A percentile compares a stretch with the other conserved stretches of the same genome.
phyloP scores from a whole-genome alignment of 2,113 vertebrate genomes.

The Corythornis madagascariensis region DNA sequence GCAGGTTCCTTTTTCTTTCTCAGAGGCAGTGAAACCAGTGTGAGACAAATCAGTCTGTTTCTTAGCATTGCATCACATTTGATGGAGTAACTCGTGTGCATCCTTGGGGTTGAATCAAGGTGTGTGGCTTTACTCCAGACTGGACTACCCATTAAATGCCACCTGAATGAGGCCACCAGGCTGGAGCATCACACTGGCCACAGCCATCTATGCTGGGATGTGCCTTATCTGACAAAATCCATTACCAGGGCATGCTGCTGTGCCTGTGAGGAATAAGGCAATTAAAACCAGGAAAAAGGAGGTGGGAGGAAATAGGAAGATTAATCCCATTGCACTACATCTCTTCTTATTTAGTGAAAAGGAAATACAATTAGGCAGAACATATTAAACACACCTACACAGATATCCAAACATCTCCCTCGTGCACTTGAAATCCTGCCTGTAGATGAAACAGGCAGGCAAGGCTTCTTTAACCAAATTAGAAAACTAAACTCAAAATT shows the following conservation, averaged over 20 bases:
- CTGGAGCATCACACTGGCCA: not conserved
- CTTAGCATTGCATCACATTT: not conserved
- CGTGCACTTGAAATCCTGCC: not conserved
- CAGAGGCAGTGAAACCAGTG: not conserved
- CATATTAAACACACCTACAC: constrained; percentile 79
- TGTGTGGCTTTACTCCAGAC: not conserved
- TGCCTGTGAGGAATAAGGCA: constrained; percentile 8
- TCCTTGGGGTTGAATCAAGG: not conserved
- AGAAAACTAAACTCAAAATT: constrained; percentile 68
- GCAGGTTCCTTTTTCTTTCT: not conserved
- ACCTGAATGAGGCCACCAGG: not conserved
- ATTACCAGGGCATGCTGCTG: not conserved
- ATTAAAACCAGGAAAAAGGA: constrained; percentile 68
- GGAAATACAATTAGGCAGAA: constrained; percentile 73
- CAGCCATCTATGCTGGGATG: not conserved
- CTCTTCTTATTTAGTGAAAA: constrained; percentile 70
- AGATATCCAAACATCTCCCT: constrained; percentile 55
- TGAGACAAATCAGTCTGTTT: not conserved
- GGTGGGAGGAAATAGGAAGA: not conserved
- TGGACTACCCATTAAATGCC: not conserved
- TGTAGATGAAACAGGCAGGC: constrained; percentile 7
- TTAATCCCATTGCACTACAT: constrained; percentile 51
- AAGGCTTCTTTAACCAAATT: constrained; percentile 72
- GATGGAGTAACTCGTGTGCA: not conserved
- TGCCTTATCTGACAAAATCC: not conserved